Evolutionary conservation across 2,113 vertebrate genomes (phyloP).

Genomic region (Indicator indicator): DNA sequence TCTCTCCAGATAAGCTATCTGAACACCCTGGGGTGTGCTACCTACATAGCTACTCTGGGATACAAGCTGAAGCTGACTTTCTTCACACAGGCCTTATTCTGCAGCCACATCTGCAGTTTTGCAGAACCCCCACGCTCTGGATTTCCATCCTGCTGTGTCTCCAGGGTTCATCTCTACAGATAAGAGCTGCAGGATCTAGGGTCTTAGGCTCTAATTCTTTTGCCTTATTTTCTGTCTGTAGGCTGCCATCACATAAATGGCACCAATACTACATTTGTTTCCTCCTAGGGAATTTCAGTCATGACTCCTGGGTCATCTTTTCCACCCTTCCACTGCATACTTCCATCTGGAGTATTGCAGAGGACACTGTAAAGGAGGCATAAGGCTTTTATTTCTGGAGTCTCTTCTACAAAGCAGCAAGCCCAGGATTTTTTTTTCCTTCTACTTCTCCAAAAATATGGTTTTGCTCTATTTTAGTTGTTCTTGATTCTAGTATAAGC

Average conservation of each 20-base stretch:
- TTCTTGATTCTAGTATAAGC: neutral
- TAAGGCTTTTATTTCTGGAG: neutral
- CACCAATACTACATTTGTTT: neutral
- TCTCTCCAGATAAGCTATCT: neutral
- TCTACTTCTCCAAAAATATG: neutral
- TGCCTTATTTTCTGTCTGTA: neutral
- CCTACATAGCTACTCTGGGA: neutral
- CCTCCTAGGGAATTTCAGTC: neutral
- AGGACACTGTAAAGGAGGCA: neutral
- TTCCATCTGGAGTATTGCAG: neutral
- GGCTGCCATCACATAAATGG: neutral
- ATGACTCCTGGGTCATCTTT: constrained; percentile 6
- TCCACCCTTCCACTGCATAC: neutral
- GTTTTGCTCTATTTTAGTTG: constrained; percentile 10
- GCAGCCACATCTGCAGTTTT: neutral
- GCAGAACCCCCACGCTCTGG: neutral
- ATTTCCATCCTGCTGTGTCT: neutral
- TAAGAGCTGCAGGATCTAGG: neutral
- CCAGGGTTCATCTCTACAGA: neutral
- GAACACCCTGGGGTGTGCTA: neutral
- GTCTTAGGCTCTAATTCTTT: neutral
- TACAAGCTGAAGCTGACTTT: neutral
- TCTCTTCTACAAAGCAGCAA: neutral
- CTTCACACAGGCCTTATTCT: neutral
- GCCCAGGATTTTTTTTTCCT: neutral